phyloP scores from a whole-genome alignment of 2,888 invertebrate species.

The Limnephilus auricula region DNA sequence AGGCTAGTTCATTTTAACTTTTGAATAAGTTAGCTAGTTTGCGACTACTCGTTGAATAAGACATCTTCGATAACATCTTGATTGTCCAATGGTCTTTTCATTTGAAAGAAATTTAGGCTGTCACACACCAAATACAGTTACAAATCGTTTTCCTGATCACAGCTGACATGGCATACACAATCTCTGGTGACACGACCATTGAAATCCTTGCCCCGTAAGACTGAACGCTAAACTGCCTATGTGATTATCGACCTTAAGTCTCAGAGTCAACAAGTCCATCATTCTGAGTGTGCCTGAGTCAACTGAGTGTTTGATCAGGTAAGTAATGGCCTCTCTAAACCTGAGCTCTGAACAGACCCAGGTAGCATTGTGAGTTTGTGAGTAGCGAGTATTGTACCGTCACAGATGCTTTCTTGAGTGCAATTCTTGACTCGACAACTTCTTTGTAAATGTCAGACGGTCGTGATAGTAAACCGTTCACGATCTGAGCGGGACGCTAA shows the following conservation, averaged over 20 bases:
- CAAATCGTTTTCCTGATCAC: not conserved
- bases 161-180: not conserved
- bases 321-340: constrained; percentile 60
- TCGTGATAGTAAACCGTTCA: not conserved
- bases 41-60: not conserved
- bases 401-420: constrained; percentile 16
- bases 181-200: not conserved
- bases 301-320: constrained; percentile 61
- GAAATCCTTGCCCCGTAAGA: not conserved
- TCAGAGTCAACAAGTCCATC: constrained; percentile 46
- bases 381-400: constrained; percentile 38
- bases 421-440: constrained; percentile 18
- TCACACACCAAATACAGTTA: not conserved
- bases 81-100: not conserved
- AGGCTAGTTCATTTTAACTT: no score
- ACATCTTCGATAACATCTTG: not conserved
- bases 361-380: not conserved
- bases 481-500: not conserved
- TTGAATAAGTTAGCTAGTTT: not conserved
- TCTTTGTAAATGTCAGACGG: constrained; percentile 10
- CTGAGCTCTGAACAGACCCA: constrained; percentile 30
- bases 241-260: constrained; percentile 34
- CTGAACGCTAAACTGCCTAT: not conserved
- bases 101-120: not conserved
- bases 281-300: constrained; percentile 17